Conservation (phyloP, 1,140 invertebrate genomes). For the Drosophila parabipectinata region DNA sequence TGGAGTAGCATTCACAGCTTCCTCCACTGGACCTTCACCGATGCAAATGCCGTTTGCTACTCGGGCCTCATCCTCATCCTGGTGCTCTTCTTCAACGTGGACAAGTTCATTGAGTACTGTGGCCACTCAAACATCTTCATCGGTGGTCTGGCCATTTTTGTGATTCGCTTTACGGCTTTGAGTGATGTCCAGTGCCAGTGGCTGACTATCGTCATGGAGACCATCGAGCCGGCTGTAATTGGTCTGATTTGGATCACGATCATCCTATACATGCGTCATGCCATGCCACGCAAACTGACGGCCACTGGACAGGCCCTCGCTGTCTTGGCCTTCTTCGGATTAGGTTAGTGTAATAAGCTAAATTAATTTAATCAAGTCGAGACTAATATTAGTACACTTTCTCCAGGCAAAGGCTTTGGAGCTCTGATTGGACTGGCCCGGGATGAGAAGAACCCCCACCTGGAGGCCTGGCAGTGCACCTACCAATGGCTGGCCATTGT, state of each 20-base stretch:
- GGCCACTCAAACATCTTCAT: conserved; percentile 94
- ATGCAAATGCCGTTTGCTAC: conserved; percentile 55
- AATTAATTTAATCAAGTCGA: neutral
- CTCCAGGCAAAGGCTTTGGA: conserved; percentile 87
- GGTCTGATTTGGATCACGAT: conserved; percentile 93
- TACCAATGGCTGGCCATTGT: conserved; percentile 87
- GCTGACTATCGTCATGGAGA: conserved; percentile 89
- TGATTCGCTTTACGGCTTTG: conserved; percentile 89
- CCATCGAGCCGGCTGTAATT: conserved; percentile 91
- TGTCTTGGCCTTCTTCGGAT: conserved; percentile 92
- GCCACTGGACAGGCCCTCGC: conserved; percentile 92
- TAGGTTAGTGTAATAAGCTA: conserved; percentile 84
- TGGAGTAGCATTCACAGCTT: conserved; percentile 92
- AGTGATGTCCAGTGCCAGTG: conserved; percentile 87
- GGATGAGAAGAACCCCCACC: conserved; percentile 66
- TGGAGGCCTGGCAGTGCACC: conserved; percentile 81
- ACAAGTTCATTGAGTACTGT: conserved; percentile 92
- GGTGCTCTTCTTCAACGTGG: conserved; percentile 90
- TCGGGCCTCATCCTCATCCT: conserved; percentile 86
- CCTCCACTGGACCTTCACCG: conserved; percentile 86
- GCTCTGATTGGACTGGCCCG: conserved; percentile 87
- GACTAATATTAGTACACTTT: neutral
- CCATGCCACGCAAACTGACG: conserved; percentile 91
- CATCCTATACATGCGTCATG: conserved; percentile 91
- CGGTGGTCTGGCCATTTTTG: conserved; percentile 91